Conservation (phyloP, 2,113 vertebrate species). For the Pelmatolapia mariae region DNA sequence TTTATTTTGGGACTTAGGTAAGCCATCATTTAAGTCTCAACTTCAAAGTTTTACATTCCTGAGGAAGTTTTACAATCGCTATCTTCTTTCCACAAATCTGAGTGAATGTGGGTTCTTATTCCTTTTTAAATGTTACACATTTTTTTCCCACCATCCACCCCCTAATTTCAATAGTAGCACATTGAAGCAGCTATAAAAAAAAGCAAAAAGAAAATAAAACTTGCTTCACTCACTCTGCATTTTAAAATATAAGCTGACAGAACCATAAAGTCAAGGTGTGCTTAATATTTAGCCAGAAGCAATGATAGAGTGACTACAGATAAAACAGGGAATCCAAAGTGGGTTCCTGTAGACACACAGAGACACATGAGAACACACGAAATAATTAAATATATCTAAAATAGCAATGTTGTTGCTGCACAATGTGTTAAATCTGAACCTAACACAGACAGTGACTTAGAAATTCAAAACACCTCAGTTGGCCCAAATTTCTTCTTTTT, state of each 20-base stretch:
- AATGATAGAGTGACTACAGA: not conserved
- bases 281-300: not conserved
- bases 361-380: not conserved
- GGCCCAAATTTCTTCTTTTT: not conserved
- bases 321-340: not conserved
- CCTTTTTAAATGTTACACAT: not conserved
- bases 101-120: not conserved
- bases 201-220: fast-evolving
- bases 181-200: not conserved
- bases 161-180: not conserved
- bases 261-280: not conserved
- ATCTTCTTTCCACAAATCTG: not conserved
- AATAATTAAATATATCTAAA: slow-evolving; percentile 20
- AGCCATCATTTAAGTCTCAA: not conserved
- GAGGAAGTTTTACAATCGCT: not conserved
- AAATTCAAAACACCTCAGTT: not conserved
- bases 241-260: not conserved
- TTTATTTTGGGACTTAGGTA: not conserved
- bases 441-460: not conserved
- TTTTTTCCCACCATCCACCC: not conserved
- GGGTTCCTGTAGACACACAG: not conserved
- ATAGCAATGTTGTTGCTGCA: slow-evolving; percentile 17
- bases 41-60: not conserved
- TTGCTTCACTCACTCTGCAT: not conserved
- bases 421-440: slow-evolving; percentile 8